Conservation (phyloP, 2,797 vertebrate species). For the Carapus acus region DNA sequence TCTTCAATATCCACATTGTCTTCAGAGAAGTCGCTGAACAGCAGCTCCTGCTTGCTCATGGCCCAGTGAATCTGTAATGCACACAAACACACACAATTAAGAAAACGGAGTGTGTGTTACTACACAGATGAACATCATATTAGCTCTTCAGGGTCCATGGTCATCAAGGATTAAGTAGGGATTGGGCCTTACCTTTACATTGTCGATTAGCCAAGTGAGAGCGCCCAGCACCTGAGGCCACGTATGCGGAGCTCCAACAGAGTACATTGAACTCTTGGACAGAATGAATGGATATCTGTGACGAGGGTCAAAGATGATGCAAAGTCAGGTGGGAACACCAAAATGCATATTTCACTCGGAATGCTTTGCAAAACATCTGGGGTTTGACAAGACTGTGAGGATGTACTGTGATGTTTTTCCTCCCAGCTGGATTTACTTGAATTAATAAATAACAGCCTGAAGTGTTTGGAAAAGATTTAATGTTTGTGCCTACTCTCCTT, state of each 20-base stretch:
- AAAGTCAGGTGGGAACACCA: too few species aligned
- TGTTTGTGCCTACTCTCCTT: too few species aligned
- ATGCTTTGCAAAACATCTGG: too few species aligned
- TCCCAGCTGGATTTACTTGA: too few species aligned
- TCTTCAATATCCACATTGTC: constrained; percentile 78
- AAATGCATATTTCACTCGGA: too few species aligned
- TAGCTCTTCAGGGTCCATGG: too few species aligned
- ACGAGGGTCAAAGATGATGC: too few species aligned
- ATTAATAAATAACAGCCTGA: too few species aligned
- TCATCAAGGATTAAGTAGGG: background rate
- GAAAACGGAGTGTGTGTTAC: too few species aligned
- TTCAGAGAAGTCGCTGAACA: constrained; percentile 79
- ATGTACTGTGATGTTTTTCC: too few species aligned
- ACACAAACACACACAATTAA: constrained; percentile 17
- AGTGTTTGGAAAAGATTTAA: too few species aligned
- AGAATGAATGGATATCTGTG: constrained; percentile 89
- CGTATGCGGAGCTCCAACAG: constrained; percentile 93
- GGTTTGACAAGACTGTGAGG: too few species aligned
- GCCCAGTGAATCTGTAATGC: constrained; percentile 56
- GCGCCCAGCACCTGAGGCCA: constrained; percentile 94
- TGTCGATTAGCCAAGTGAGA: constrained; percentile 92
- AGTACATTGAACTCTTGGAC: constrained; percentile 96
- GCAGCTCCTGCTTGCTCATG: constrained; percentile 73
- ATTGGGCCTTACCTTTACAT: constrained; percentile 78
- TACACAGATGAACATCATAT: background rate